These are phyloP conservation scores for Micronycteris hirsuta DNA, from an alignment of 2,113 vertebrate genomes.

Conservation along the genomic window DNA sequence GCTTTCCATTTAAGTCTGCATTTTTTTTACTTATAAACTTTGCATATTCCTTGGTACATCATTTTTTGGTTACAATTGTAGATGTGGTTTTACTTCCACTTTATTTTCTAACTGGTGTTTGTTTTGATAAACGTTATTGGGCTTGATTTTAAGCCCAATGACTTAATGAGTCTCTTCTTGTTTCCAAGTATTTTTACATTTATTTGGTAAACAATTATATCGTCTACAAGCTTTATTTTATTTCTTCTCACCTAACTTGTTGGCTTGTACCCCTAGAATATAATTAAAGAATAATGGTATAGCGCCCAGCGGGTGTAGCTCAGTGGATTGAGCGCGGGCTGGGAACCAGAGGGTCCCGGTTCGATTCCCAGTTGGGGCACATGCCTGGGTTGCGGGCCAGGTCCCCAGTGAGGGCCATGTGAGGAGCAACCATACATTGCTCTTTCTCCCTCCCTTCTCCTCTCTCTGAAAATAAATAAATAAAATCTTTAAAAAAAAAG, in stretches of 20 bases:
- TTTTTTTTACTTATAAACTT: neutral
- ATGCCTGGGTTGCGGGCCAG: too few species aligned
- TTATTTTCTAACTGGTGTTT: neutral
- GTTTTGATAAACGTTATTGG: neutral
- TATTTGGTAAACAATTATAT: neutral
- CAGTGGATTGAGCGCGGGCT: too few species aligned
- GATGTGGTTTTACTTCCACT: neutral
- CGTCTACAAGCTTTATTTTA: neutral
- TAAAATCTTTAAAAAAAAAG: too few species aligned
- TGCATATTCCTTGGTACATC: neutral
- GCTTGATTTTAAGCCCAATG: neutral
- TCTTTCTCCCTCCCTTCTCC: too few species aligned
- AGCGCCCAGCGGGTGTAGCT: too few species aligned
- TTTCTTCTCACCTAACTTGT: neutral
- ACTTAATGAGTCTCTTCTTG: neutral
- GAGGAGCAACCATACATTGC: too few species aligned
- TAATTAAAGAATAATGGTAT: neutral
- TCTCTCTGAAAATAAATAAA: too few species aligned
- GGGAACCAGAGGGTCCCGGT: too few species aligned
- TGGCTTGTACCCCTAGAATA: neutral
- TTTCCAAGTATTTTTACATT: neutral
- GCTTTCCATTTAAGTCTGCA: neutral
- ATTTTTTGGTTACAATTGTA: neutral
- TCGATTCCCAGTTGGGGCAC: too few species aligned
- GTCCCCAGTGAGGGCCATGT: too few species aligned